Evolutionary conservation across 2,888 invertebrate species (phyloP), one percentile per base, ranked within the genome.

Genomic region (Caenorhabditis macrosperma): DNA sequence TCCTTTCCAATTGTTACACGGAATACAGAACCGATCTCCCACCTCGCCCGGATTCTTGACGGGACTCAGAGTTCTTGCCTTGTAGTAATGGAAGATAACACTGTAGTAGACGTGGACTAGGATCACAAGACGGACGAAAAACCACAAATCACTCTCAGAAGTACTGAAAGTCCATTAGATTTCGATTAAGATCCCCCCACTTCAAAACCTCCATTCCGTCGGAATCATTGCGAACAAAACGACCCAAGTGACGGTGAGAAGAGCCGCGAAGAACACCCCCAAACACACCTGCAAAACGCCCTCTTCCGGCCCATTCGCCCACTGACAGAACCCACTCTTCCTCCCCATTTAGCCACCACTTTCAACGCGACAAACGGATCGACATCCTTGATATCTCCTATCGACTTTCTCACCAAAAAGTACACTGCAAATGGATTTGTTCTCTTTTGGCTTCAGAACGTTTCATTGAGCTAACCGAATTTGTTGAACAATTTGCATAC

Each of bases 21-120:
- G 30, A 1, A 67, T 52, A 28, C 76, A 76, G n/a, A 68, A 76
- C 10, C 28, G 22, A 50, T 76, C 76, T 1, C 30, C 12, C 28
- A n/a, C 6, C 17, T 60, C 66, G 24, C 76, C 76, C 10, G 76
- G 67, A 24, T 76, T 67, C 12, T 22, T 28, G 24, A 76, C 76
- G 0, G 76, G 76, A 7, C 26, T 22, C 15, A 76, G 55, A 35
- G 68, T 68, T 22, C 68, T 44, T 4, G 68, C 61, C 30, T 76
- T 76, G 67, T 63, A 76, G 38, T 76, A 76, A 44, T 76, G 76
- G 30, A 76, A 76, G 0, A 68, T 38, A 9, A 61, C 15, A 44
- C 38, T 68, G 61, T 55, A 68, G 57, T 55, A 68, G 15, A 61
- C 41, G 44, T 67, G 68, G 38, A 63, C 4, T 46, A 28, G 48